A percentile compares a stretch with the other conserved stretches of the same genome.
Conservation (phyloP, 2,888 invertebrate species). For the Cheilosia grossa region DNA sequence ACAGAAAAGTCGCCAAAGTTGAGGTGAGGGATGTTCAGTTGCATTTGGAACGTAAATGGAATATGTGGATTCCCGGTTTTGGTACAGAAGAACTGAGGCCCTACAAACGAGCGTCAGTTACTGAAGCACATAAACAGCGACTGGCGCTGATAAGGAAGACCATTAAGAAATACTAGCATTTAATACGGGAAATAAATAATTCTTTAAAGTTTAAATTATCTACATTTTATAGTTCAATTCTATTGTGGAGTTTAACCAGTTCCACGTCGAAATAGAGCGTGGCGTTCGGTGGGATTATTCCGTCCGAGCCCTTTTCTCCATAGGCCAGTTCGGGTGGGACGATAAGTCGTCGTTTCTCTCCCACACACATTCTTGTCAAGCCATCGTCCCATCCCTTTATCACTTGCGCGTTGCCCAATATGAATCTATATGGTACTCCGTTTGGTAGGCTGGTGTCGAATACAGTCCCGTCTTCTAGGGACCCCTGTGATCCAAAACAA, state of each 20-base stretch:
- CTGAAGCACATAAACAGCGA: slow-evolving; percentile 97
- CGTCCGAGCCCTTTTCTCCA: slow-evolving; percentile 36
- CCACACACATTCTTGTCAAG: slow-evolving; percentile 94
- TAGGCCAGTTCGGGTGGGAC: slow-evolving; percentile 51
- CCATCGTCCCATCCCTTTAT: slow-evolving; percentile 98
- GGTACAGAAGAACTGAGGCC: slow-evolving; percentile 97
- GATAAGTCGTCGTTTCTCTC: slow-evolving; percentile 79
- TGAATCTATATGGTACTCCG: slow-evolving; percentile 94
- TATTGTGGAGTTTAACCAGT: slow-evolving; percentile 22
- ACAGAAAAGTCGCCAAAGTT: slow-evolving; percentile 93
- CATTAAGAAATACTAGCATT: slow-evolving; percentile 90
- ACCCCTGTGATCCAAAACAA: slow-evolving; percentile 16
- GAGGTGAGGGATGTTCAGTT: slow-evolving; percentile 97
- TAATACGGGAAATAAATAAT: slow-evolving; percentile 61
- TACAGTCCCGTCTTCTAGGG: slow-evolving; percentile 32
- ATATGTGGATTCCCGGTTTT: slow-evolving; percentile 99
- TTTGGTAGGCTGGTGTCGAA: slow-evolving; percentile 89
- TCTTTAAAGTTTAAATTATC: background rate
- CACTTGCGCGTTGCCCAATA: slow-evolving; percentile 94
- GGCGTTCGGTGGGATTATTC: slow-evolving; percentile 38
- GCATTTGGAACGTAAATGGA: slow-evolving; percentile 96
- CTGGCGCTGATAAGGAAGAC: slow-evolving; percentile 95
- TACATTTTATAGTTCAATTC: slow-evolving; percentile 31
- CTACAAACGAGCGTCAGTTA: slow-evolving; percentile 94
- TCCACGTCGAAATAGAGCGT: slow-evolving; percentile 48